These are phyloP conservation scores for Brachypodius melanocephalos DNA, from an alignment of 2,113 vertebrate genomes.

Conservation along the genomic window DNA sequence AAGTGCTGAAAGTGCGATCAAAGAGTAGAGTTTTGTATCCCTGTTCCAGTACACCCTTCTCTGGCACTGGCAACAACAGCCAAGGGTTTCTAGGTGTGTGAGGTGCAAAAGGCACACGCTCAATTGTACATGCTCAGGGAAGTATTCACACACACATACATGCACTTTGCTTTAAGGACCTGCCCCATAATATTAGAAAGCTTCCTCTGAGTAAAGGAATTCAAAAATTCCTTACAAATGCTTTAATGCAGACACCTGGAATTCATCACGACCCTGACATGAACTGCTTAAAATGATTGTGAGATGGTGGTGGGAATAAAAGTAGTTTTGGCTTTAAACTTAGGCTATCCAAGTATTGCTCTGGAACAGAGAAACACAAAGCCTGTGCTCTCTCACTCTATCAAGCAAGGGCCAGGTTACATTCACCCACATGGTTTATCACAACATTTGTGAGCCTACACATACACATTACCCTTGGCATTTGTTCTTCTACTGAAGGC, in stretches of 20 bases:
- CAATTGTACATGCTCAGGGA: background rate
- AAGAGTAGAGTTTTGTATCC: background rate
- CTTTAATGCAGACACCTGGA: background rate
- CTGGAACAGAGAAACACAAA: background rate
- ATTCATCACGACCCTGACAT: background rate
- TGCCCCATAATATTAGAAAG: background rate
- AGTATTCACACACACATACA: background rate
- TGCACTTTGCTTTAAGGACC: background rate
- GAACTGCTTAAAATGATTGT: background rate
- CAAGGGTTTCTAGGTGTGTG: background rate
- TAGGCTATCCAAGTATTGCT: background rate
- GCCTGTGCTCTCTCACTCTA: background rate
- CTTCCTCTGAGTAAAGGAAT: background rate
- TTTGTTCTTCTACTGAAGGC: background rate
- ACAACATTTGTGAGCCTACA: background rate
- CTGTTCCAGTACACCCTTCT: background rate
- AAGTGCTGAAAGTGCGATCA: conserved; percentile 66
- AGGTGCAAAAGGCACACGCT: background rate
- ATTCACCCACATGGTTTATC: background rate
- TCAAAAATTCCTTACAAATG: background rate
- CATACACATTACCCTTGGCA: background rate
- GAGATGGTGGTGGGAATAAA: background rate
- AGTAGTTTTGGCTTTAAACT: background rate
- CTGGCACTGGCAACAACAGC: background rate
- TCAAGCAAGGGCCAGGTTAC: background rate